phyloP scores from a whole-genome alignment of 2,797 vertebrate species.

The Chiroxiphia lanceolata region DNA sequence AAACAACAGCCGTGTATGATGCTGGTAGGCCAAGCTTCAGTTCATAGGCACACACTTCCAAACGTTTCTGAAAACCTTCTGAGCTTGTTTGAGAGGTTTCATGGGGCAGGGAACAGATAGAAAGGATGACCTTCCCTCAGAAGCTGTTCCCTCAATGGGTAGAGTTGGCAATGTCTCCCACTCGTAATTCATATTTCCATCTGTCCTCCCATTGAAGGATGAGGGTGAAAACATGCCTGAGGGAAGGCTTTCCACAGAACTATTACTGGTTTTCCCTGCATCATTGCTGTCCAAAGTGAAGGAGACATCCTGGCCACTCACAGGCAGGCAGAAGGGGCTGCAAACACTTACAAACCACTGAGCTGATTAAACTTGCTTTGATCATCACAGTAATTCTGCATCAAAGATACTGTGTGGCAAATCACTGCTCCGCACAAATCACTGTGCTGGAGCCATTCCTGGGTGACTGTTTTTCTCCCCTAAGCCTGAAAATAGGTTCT shows the following conservation, averaged over 20 bases:
- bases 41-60: background rate
- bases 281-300: conserved; percentile 5
- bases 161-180: background rate
- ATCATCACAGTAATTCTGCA: conserved; percentile 1
- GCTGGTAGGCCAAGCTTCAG: background rate
- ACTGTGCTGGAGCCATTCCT: background rate
- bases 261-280: background rate
- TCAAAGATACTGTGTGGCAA: background rate
- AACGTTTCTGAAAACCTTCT: background rate
- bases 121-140: background rate
- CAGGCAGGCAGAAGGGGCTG: background rate
- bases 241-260: background rate
- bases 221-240: background rate
- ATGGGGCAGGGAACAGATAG: background rate
- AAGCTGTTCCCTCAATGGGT: background rate
- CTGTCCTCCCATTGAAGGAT: conserved; percentile 19
- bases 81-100: background rate
- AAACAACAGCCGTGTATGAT: background rate
- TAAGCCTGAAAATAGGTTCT: background rate
- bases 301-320: background rate
- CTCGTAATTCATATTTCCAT: conserved; percentile 22
- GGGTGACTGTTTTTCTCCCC: background rate
- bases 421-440: background rate
- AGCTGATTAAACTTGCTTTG: conserved; percentile 31
- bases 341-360: background rate